These are phyloP conservation scores for Oceanites oceanicus DNA, from an alignment of 2,113 vertebrate species.

Conservation along the genomic window DNA sequence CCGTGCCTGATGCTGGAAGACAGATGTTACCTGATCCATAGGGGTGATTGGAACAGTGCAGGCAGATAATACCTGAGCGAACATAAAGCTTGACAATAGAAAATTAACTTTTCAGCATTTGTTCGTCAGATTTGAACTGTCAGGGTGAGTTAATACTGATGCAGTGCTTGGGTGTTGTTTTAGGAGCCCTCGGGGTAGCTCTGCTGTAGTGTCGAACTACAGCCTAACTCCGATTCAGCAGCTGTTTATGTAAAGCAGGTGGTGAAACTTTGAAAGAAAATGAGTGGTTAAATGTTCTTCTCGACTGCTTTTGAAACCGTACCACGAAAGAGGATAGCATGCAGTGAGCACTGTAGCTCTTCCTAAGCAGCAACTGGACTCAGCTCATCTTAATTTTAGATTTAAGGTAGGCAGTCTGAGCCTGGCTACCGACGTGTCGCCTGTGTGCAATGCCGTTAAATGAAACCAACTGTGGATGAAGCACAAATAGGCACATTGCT, in stretches of 20 bases:
- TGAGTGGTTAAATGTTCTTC: background rate
- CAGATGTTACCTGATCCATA: conserved; percentile 55
- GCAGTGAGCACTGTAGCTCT: accelerated
- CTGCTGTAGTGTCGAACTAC: background rate
- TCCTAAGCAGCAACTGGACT: background rate
- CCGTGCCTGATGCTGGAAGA: conserved; percentile 26
- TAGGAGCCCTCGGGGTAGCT: background rate
- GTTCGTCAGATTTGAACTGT: conserved; percentile 5
- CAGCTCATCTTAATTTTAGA: background rate
- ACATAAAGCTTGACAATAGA: conserved; percentile 22
- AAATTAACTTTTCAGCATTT: conserved; percentile 48
- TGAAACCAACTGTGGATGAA: background rate
- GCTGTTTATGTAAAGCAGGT: background rate
- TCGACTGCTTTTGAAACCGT: background rate
- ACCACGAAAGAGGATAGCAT: background rate
- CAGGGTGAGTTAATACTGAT: conserved; percentile 4
- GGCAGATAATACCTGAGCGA: conserved; percentile 7
- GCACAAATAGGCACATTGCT: background rate
- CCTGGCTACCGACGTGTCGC: background rate
- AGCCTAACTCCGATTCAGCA: background rate
- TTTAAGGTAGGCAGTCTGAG: background rate
- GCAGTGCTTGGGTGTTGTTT: background rate
- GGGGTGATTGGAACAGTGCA: background rate
- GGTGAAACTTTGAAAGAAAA: background rate
- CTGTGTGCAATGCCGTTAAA: background rate